phyloP scores from a whole-genome alignment of 2,797 vertebrate genomes.

The Aotus griseimembra region DNA sequence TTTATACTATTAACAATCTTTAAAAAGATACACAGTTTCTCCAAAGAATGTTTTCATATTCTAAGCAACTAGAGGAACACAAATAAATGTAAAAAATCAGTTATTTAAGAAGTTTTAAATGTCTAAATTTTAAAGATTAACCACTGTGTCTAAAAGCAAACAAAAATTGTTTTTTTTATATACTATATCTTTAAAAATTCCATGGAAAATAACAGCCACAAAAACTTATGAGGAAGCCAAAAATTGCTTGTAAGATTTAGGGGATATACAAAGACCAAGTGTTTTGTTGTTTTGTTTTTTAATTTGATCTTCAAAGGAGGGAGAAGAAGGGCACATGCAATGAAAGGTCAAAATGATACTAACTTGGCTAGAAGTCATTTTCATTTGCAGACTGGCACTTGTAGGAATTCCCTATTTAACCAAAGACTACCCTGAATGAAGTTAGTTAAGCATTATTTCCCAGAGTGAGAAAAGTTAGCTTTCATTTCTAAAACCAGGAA shows the following conservation, averaged over 20 bases:
- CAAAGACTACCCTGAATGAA: neutral
- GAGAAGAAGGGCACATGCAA: neutral
- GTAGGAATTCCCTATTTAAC: fast-evolving
- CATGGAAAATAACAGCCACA: neutral
- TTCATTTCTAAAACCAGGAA: neutral
- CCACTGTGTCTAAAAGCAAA: neutral
- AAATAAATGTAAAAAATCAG: neutral
- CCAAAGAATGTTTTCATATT: neutral
- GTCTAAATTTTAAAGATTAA: neutral
- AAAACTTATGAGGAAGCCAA: neutral
- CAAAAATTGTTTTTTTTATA: neutral
- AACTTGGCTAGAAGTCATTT: fast-evolving
- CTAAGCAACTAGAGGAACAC: neutral
- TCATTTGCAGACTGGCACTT: neutral
- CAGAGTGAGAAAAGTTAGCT: neutral
- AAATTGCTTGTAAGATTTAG: neutral
- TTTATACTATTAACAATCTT: neutral
- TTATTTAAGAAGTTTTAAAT: neutral
- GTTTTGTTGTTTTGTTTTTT: neutral
- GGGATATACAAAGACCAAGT: neutral
- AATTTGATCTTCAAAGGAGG: neutral
- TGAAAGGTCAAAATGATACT: neutral
- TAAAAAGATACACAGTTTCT: neutral
- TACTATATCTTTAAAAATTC: neutral
- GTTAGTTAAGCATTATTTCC: neutral